Percentiles rank a stretch among this genome's conserved stretches.
phyloP scores from a whole-genome alignment of 1,140 invertebrate species.

The Pachyrhynchus sulphureomaculatus region DNA sequence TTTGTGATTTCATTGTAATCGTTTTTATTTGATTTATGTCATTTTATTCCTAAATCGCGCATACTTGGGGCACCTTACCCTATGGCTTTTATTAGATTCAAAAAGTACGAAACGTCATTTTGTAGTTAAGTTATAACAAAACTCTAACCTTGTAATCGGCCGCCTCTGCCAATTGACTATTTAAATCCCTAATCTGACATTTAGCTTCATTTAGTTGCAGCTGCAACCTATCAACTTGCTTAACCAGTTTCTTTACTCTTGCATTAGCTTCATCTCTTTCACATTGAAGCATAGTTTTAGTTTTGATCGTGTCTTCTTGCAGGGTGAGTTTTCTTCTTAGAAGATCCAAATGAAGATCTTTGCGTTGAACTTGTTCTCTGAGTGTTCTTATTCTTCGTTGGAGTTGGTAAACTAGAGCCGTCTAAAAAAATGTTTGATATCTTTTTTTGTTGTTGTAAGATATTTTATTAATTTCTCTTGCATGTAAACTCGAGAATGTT shows the following conservation, averaged over 20 bases:
- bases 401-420: conserved; percentile 80
- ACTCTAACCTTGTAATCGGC: conserved; percentile 78
- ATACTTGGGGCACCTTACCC: too few species aligned
- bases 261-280: conserved; percentile 76
- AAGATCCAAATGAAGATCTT: conserved; percentile 88
- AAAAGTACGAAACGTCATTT: too few species aligned
- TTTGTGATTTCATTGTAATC: too few species aligned
- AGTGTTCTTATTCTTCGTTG: conserved; percentile 78
- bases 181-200: conserved; percentile 70
- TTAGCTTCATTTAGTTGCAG: conserved; percentile 72
- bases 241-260: conserved; percentile 72
- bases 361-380: conserved; percentile 84
- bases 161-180: conserved; percentile 76
- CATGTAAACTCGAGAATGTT: too few species aligned
- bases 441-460: not conserved
- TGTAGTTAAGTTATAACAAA: too few species aligned
- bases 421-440: conserved; percentile 55
- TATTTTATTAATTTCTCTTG: too few species aligned
- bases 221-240: conserved; percentile 73
- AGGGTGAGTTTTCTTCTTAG: conserved; percentile 81
- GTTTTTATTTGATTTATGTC: too few species aligned
- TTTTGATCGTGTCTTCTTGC: conserved; percentile 72
- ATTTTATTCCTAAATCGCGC: too few species aligned
- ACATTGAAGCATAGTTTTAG: conserved; percentile 61
- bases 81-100: too few species aligned